Conservation (phyloP, 2,113 vertebrate species). For the Pongo pygmaeus region DNA sequence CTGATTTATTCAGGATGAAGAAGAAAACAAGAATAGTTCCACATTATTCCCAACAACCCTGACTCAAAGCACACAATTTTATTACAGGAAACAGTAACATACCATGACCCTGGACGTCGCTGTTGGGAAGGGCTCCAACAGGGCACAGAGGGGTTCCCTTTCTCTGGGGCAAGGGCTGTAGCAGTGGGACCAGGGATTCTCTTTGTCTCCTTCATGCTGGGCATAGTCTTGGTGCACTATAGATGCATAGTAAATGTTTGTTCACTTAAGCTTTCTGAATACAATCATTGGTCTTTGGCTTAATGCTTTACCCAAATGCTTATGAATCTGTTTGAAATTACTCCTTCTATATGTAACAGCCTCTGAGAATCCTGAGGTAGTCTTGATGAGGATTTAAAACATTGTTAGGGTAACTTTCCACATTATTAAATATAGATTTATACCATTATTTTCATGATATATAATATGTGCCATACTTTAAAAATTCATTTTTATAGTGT, state of each 20-base stretch:
- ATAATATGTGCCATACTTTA: too few species aligned
- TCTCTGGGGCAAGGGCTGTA: background rate
- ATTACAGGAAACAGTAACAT: accelerated
- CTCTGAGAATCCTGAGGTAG: background rate
- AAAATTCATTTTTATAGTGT: background rate
- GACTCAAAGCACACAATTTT: background rate
- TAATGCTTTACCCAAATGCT: background rate
- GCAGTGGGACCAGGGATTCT: background rate
- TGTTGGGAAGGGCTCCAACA: background rate
- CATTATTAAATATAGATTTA: background rate
- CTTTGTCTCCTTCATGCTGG: background rate
- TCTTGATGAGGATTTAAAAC: background rate
- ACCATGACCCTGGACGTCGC: accelerated
- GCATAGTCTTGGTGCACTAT: background rate
- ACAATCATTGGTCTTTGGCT: background rate
- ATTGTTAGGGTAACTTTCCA: background rate
- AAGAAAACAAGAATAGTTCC: background rate
- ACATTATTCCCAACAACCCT: background rate
- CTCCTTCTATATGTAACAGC: background rate
- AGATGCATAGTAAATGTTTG: background rate
- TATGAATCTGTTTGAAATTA: constrained; percentile 3
- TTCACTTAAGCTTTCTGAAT: background rate
- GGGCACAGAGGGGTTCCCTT: background rate
- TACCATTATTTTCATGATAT: background rate
- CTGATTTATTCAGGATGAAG: background rate